Evolutionary conservation across 2,888 invertebrate genomes (phyloP).

Genomic region (Perizoma flavofasciatum): DNA sequence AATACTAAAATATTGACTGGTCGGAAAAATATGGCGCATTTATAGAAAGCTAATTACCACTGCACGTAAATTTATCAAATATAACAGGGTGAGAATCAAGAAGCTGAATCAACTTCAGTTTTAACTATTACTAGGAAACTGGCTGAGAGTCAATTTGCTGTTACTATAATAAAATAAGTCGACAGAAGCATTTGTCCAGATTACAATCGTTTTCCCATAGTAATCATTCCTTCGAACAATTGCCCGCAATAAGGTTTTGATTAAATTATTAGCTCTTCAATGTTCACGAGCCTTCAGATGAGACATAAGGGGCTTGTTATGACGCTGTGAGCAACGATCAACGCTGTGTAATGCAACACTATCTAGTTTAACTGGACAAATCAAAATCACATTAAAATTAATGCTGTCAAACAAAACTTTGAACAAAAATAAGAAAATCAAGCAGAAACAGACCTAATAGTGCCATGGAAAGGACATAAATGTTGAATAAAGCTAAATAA

Average conservation of each 20-base stretch:
- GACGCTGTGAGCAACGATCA: slow-evolving; percentile 1
- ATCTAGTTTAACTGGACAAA: no score
- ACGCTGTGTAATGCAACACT: background rate
- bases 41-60: no score
- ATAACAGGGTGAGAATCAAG: no score
- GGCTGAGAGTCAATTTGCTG: slow-evolving; percentile 41
- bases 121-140: no score
- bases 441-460: background rate
- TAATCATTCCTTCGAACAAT: slow-evolving; percentile 40
- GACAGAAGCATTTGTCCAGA: slow-evolving; percentile 35
- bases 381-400: no score
- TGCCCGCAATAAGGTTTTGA: slow-evolving; percentile 48
- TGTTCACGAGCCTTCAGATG: slow-evolving; percentile 17
- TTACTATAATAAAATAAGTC: slow-evolving; percentile 44
- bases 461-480: slow-evolving; percentile 36
- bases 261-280: slow-evolving; percentile 60
- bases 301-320: slow-evolving; percentile 5
- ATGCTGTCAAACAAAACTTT: no score
- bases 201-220: slow-evolving; percentile 38
- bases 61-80: no score
- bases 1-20: no score
- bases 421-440: no score
- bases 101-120: no score
- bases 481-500: slow-evolving; percentile 44
- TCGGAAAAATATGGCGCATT: no score